phyloP scores from a whole-genome alignment of 2,113 vertebrate genomes.

The Connochaetes taurinus region DNA sequence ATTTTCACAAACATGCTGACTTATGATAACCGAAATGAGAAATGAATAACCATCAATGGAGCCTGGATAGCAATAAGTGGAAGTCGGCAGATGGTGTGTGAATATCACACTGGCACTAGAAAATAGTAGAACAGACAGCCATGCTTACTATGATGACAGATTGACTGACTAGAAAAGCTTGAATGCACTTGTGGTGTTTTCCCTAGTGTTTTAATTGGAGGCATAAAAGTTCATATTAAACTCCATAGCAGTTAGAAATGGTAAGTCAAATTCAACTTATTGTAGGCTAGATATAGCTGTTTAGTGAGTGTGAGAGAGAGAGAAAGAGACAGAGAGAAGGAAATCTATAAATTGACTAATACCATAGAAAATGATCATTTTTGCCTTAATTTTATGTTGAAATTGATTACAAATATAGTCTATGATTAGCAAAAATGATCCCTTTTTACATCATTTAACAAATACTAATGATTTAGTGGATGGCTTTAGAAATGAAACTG shows the following conservation, averaged over 20 bases:
- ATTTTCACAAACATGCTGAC: slow-evolving; percentile 58
- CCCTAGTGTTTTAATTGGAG: slow-evolving; percentile 36
- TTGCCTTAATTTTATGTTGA: background rate
- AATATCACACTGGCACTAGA: slow-evolving; percentile 54
- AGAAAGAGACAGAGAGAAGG: background rate
- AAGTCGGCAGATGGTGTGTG: slow-evolving; percentile 72
- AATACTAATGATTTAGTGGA: background rate
- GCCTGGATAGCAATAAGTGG: slow-evolving; percentile 55
- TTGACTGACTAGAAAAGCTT: slow-evolving; percentile 67
- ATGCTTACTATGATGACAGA: slow-evolving; percentile 71
- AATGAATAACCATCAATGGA: slow-evolving; percentile 51
- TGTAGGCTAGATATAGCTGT: background rate
- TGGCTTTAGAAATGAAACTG: background rate
- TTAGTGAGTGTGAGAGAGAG: background rate
- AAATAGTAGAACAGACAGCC: slow-evolving; percentile 61
- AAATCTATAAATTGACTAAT: background rate
- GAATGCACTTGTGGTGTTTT: slow-evolving; percentile 59
- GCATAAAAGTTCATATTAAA: slow-evolving; percentile 57
- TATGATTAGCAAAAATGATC: background rate
- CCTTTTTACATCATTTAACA: background rate
- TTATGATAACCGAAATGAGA: slow-evolving; percentile 63
- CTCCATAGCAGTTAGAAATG: slow-evolving; percentile 21
- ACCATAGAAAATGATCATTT: background rate
- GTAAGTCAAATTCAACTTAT: background rate
- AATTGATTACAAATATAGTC: background rate